Conservation (phyloP, 2,113 vertebrate genomes). For the Cyphomyrus plagiostoma region DNA sequence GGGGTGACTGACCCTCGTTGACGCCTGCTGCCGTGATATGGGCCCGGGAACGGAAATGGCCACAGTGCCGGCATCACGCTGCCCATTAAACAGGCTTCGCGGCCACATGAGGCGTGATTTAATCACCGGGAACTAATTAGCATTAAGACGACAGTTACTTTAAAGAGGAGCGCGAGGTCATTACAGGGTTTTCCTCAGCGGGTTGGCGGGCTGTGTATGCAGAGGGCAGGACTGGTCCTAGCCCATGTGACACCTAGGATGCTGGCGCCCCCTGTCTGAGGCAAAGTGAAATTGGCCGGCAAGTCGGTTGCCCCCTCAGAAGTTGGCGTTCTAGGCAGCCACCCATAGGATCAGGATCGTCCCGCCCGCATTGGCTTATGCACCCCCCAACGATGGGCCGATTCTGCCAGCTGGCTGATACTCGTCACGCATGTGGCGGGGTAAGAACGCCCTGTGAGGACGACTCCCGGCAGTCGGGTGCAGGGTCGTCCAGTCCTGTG, state of each 20-base stretch:
- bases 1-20: neutral
- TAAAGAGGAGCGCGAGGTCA: slow-evolving; percentile 16
- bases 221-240: neutral
- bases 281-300: neutral
- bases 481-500: neutral
- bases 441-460: neutral
- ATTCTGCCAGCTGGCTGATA: neutral
- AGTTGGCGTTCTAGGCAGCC: neutral
- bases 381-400: neutral
- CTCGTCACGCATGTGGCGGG: neutral
- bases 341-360: neutral
- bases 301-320: neutral
- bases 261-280: neutral
- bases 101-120: neutral
- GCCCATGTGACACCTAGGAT: neutral
- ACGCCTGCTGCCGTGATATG: neutral
- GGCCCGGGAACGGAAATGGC: neutral
- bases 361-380: neutral
- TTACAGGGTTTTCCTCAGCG: neutral
- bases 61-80: neutral
- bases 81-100: neutral
- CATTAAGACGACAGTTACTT: slow-evolving; percentile 37
- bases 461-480: neutral
- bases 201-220: neutral
- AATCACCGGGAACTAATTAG: slow-evolving; percentile 37